These are phyloP conservation scores for Perizoma affinitatum DNA, from an alignment of 2,888 invertebrate genomes.

Conservation along the genomic window DNA sequence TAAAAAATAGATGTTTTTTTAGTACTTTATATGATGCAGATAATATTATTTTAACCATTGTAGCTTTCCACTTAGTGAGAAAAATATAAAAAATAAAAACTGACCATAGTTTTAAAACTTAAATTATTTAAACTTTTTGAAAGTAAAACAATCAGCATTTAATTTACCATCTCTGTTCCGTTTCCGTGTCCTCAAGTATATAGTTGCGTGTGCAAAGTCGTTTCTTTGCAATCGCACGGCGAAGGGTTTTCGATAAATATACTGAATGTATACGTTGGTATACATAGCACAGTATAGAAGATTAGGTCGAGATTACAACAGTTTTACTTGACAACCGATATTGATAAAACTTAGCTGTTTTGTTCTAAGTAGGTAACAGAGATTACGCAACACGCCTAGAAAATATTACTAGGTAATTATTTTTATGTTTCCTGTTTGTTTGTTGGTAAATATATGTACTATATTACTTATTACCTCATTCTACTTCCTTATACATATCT, in stretches of 20 bases:
- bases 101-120: no score
- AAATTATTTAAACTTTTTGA: not conserved
- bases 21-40: no score
- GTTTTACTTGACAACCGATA: constrained; percentile 63
- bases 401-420: not conserved
- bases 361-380: constrained; percentile 17
- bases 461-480: no score
- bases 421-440: no score
- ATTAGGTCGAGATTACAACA: constrained; percentile 64
- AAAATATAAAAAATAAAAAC: no score
- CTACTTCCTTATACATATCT: no score
- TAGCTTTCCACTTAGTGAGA: no score
- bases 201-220: constrained; percentile 77
- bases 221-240: constrained; percentile 79
- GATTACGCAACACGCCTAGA: constrained; percentile 22
- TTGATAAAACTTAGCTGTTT: constrained; percentile 61
- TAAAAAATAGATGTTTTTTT: no score
- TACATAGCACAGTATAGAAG: constrained; percentile 48
- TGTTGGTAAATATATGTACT: no score
- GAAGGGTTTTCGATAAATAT: constrained; percentile 81
- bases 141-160: constrained; percentile 2
- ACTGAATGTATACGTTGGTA: constrained; percentile 47
- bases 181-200: constrained; percentile 60
- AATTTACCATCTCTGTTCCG: constrained; percentile 21
- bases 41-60: no score